Conservation (phyloP, 2,113 vertebrate genomes). For the Eclectus roratus region DNA sequence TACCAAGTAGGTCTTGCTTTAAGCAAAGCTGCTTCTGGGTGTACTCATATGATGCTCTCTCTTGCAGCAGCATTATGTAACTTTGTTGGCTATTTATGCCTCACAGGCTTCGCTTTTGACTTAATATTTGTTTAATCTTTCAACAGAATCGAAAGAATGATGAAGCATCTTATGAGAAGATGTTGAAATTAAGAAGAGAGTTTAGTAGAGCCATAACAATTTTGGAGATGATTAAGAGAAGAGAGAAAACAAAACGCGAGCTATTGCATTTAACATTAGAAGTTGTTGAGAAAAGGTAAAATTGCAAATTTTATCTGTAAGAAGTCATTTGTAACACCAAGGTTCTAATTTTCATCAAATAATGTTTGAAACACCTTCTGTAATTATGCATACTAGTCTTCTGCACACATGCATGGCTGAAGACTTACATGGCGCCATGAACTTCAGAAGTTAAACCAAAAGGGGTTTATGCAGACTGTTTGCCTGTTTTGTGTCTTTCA, state of each 20-base stretch:
- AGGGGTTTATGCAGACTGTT: background rate
- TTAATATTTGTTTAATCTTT: background rate
- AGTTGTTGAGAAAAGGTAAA: constrained; percentile 91
- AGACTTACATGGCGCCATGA: background rate
- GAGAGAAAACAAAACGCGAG: constrained; percentile 91
- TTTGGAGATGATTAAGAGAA: constrained; percentile 93
- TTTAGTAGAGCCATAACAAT: constrained; percentile 93
- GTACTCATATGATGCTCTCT: background rate
- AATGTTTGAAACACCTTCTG: background rate
- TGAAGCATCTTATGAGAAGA: constrained; percentile 93
- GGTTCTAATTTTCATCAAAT: background rate
- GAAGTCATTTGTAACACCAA: background rate
- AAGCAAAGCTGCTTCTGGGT: background rate
- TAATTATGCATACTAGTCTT: background rate
- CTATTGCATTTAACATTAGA: constrained; percentile 91
- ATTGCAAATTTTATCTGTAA: background rate
- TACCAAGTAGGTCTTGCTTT: background rate
- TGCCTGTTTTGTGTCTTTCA: background rate
- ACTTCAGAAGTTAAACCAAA: background rate
- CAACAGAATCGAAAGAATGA: constrained; percentile 92
- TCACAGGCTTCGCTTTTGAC: background rate
- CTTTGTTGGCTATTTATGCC: background rate
- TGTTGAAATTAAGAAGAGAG: constrained; percentile 90
- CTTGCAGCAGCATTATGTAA: background rate
- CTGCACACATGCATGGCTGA: accelerated